Percentiles rank a stretch among this genome's conserved stretches.
phyloP scores from a whole-genome alignment of 2,797 vertebrate genomes.

The Halcyon badia region DNA sequence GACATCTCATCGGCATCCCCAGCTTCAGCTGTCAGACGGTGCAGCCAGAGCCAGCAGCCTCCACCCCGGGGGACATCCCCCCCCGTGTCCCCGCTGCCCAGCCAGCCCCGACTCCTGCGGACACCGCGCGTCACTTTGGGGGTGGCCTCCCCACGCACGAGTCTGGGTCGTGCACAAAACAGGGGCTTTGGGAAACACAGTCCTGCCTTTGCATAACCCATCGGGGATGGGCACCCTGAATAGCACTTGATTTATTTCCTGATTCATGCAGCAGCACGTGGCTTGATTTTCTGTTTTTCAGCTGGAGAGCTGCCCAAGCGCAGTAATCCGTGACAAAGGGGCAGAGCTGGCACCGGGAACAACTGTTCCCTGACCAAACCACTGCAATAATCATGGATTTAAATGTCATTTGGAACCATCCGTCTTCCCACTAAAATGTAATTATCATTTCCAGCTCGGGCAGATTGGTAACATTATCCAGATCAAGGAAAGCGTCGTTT shows the following conservation, averaged over 20 bases:
- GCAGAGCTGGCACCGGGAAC: background rate
- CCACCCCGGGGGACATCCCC: rapidly evolving
- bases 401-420: background rate
- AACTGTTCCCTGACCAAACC: background rate
- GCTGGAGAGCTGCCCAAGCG: background rate
- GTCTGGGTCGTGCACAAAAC: rapidly evolving
- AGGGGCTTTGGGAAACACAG: rapidly evolving
- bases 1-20: background rate
- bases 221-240: rapidly evolving
- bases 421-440: background rate
- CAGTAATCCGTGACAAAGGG: background rate
- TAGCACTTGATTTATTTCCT: background rate
- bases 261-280: background rate
- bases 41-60: background rate
- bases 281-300: background rate
- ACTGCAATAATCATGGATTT: background rate
- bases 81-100: rapidly evolving
- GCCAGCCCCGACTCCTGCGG: rapidly evolving
- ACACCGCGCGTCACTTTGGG: rapidly evolving
- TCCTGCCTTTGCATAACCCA: background rate
- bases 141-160: rapidly evolving
- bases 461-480: background rate
- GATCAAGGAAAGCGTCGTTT: background rate
- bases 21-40: background rate
- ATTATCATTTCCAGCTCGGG: background rate